Evolutionary conservation across 2,888 invertebrate genomes (phyloP).

Genomic region (Ditula angustiorana): DNA sequence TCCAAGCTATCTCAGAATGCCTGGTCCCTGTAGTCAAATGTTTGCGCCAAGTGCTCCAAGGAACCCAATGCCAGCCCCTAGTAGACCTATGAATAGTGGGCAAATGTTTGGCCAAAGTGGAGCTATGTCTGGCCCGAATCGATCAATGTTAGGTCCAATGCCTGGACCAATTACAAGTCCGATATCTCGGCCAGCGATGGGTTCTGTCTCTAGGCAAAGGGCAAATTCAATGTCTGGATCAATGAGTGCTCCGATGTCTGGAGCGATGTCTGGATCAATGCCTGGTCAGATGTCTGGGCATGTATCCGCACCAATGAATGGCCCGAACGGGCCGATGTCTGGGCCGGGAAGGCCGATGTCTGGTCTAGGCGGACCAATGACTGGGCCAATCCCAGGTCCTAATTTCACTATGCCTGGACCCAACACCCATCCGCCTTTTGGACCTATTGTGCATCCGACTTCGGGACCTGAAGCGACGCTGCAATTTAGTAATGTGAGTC

Average conservation of each 20-base stretch:
- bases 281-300: conserved; percentile 1
- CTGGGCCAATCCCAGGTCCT: conserved; percentile 3
- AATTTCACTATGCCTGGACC: conserved; percentile 21
- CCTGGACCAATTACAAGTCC: background rate
- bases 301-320: conserved; percentile 4
- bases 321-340: conserved; percentile 1
- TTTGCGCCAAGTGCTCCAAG: background rate
- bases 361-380: background rate
- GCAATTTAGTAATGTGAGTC: conserved; percentile 59
- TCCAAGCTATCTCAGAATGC: background rate
- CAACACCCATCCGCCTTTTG: conserved; percentile 23
- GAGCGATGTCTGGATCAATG: conserved; percentile 1
- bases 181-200: background rate
- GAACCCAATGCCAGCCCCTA: background rate
- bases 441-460: conserved; percentile 20
- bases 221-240: background rate
- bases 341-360: background rate
- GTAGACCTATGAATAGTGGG: background rate
- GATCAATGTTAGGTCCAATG: conserved; percentile 3
- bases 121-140: background rate
- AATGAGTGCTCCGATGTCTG: background rate
- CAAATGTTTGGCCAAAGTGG: background rate
- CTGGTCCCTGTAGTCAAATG: background rate
- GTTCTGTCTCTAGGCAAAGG: background rate
- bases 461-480: conserved; percentile 47